Evolutionary conservation across 2,888 invertebrate genomes (phyloP).

Genomic region (Mesorhabditis belari): DNA sequence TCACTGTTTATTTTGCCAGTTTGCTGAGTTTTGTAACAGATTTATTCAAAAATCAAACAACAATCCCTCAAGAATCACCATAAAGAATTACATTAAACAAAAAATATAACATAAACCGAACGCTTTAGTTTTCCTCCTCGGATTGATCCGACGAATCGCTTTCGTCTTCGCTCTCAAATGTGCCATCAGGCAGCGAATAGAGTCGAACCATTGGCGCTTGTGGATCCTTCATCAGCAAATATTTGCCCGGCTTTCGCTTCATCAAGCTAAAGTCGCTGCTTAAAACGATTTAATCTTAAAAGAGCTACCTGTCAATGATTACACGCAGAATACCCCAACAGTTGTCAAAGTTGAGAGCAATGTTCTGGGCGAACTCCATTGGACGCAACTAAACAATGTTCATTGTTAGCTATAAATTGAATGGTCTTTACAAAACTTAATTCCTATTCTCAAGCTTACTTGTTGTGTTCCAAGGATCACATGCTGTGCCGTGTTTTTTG

Average conservation of each 20-base stretch:
- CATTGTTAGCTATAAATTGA: no score
- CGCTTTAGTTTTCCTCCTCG: constrained; percentile 53
- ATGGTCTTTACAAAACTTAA: no score
- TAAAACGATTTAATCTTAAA: neutral
- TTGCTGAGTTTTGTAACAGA: no score
- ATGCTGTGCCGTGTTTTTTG: constrained; percentile 79
- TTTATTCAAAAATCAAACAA: no score
- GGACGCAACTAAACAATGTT: no score
- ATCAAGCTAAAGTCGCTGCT: constrained; percentile 29
- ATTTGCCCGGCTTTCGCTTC: constrained; percentile 46
- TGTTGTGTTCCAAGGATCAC: constrained; percentile 70
- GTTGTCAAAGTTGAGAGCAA: constrained; percentile 97
- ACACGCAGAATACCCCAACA: constrained; percentile 94
- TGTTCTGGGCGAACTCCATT: constrained; percentile 94
- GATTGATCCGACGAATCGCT: constrained; percentile 73
- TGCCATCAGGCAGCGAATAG: constrained; percentile 95
- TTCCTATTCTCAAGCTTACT: no score
- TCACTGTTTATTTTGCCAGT: no score
- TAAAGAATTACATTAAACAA: no score
- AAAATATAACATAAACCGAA: no score
- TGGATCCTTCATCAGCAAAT: constrained; percentile 47
- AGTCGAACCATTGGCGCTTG: constrained; percentile 79
- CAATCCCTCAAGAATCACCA: no score
- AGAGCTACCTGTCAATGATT: constrained; percentile 69
- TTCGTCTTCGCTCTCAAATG: constrained; percentile 91